Base-by-base conservation (phyloP, 2,888 invertebrate species). In the Troides aeacus region DNA sequence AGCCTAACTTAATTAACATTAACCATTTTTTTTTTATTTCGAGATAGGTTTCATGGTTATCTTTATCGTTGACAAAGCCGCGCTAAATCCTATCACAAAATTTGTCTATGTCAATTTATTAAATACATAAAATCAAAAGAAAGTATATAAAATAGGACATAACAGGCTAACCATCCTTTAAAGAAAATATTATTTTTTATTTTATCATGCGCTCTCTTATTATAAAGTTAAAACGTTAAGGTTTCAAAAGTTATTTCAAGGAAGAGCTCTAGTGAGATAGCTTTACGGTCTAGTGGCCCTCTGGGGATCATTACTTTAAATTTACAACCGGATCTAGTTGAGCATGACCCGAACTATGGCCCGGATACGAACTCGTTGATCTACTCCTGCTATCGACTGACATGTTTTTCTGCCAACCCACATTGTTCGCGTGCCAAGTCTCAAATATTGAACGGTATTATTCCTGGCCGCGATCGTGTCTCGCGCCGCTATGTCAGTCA, bases 371-470 rank as follows among this genome's bases (percentile, higher is more conserved):
- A 62, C 30, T 50, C 30, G 46, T 53, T 46, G 46, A 75, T 78
- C 78, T 81, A 80, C 79, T 85, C 84, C 82, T 83, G 82, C 82
- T 81, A 78, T 79, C 81, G 79, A 78, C 81, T 81, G 81, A 82
- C 84, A 83, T 87, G 86, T 85, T 86, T 85, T 87, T 88, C 88
- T 87, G 87, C 86, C 88, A 87, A 81, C 84, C 85, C 81, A 85
- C 83, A 86, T 86, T 83, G 87, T 84, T 84, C 81, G 83, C 86
- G 86, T 87, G 88, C 88, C 88, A 88, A 88, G 83, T 83, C 82
- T 84, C 79, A 81, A 68, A 84, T 86, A 87, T 87, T 80, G 87
- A 88, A 81, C 86, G 81, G 84, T 81, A 82, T 81, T 68, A 81
- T 82, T 66, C 81, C 83, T 82, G 83, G 82, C 82, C 80, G 82